A percentile compares a stretch with the other conserved stretches of the same genome.
Evolutionary conservation across 1,140 invertebrate species (phyloP).

Genomic region (Polyergus mexicanus): DNA sequence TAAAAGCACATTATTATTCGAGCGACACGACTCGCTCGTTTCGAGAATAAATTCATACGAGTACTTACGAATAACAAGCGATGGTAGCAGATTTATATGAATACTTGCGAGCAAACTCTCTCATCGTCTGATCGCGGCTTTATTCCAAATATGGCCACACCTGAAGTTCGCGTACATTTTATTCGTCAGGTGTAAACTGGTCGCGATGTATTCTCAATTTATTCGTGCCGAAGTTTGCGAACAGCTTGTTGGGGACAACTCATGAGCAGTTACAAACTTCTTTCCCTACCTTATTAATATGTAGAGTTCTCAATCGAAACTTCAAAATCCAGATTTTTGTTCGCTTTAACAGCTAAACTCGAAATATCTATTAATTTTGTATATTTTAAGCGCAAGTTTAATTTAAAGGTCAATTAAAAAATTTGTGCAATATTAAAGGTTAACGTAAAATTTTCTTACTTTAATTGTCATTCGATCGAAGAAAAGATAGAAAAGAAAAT

Average conservation of each 20-base stretch:
- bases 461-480: background rate
- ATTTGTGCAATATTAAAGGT: too few relatives aligned
- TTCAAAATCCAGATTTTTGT: conserved; percentile 29
- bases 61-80: background rate
- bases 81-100: conserved; percentile 30
- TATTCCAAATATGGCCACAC: conserved; percentile 44
- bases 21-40: background rate
- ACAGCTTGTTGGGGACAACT: conserved; percentile 57
- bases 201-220: conserved; percentile 60
- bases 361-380: conserved; percentile 28
- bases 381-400: conserved; percentile 7
- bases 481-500: background rate
- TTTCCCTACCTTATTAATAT: conserved; percentile 42
- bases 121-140: conserved; percentile 26
- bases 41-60: conserved; percentile 53
- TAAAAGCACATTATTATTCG: conserved; percentile 31
- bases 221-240: conserved; percentile 49
- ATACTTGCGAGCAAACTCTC: conserved; percentile 12
- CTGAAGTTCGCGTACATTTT: conserved; percentile 47
- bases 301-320: conserved; percentile 30
- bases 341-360: conserved; percentile 15
- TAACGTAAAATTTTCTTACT: background rate
- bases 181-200: conserved; percentile 42
- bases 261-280: conserved; percentile 53
- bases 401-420: background rate